Evolutionary conservation across 1,140 invertebrate species (phyloP), one percentile per base, ranked within the genome.

Genomic region (Rhagoletis zephyria): DNA sequence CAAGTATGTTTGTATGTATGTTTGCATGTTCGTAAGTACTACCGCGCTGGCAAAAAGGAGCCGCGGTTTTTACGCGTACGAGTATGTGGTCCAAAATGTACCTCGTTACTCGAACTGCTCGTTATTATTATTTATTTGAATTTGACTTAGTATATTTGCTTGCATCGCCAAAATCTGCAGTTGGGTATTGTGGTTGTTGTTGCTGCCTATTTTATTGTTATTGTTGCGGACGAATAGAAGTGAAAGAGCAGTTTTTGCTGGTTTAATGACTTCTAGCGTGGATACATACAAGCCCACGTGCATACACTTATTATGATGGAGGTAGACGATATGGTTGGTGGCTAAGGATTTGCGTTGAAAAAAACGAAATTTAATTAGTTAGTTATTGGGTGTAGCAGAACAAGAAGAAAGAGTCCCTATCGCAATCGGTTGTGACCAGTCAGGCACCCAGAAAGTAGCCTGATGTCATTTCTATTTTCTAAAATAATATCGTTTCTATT

Each of bases 51-150:
- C 48, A 42, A 81, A 42, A 81, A 81, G 45, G 56, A 42, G 5
- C 2, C 16, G 48, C 51, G n/a, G 74, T 56, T 16, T 56, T 81
- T 56, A 30, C 74, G 74, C 14, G 48, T 81, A 30, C 74, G 74
- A 5, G 48, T 81, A 51, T 81, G 48, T 56, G 48, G 74, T 51
- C 48, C 48, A 40, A 45, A 81, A 30, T 81, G 42, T 56, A 10
- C 12, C 16, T 81, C 48, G 14, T 51, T 19, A 16, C 3, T n/a
- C 74, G 48, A 2, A 42, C 48, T 10, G 74, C 74, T 30, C 74
- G 74, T 81, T 81, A 81, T 81, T 48, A 77, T 77, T 81, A 81
- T 81, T 56, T 19, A 81, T 81, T 81, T 81, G 74, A 81, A 81
- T 51, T 81, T 81, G 74, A 81, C 74, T 30, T 30, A 30, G 30